Conservation (phyloP, 2,113 vertebrate genomes). For the Connochaetes taurinus region DNA sequence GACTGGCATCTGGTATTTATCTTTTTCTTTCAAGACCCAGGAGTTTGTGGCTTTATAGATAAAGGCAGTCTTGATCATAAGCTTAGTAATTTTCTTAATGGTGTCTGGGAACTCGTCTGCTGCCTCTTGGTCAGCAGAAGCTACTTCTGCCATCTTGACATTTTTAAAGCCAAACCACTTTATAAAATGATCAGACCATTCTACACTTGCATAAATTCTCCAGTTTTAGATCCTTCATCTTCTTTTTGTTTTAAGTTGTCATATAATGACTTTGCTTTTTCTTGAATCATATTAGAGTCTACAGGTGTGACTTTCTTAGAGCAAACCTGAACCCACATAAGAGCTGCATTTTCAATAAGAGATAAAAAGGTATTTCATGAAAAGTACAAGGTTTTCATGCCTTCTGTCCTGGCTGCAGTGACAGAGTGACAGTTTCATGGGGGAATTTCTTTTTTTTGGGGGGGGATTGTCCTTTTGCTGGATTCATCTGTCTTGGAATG, state of each 20-base stretch:
- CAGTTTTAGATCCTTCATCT: neutral
- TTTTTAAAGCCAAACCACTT: neutral
- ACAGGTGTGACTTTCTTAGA: neutral
- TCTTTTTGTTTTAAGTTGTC: neutral
- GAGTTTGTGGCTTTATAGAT: neutral
- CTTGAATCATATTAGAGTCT: neutral
- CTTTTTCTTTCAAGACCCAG: neutral
- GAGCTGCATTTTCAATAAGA: neutral
- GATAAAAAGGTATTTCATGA: neutral
- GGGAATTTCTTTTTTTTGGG: neutral
- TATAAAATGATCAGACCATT: neutral
- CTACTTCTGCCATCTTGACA: neutral
- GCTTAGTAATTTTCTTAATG: neutral
- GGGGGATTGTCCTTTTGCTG: neutral
- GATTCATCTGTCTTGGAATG: neutral
- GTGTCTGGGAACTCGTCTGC: neutral
- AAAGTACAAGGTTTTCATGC: neutral
- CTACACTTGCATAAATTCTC: neutral
- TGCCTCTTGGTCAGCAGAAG: neutral
- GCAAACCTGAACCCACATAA: neutral
- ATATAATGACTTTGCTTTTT: neutral
- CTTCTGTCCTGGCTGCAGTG: neutral
- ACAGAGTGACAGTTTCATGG: neutral
- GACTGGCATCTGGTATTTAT: neutral
- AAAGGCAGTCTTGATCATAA: neutral